phyloP scores from a whole-genome alignment of 2,113 vertebrate genomes.

The Pithys albifrons region DNA sequence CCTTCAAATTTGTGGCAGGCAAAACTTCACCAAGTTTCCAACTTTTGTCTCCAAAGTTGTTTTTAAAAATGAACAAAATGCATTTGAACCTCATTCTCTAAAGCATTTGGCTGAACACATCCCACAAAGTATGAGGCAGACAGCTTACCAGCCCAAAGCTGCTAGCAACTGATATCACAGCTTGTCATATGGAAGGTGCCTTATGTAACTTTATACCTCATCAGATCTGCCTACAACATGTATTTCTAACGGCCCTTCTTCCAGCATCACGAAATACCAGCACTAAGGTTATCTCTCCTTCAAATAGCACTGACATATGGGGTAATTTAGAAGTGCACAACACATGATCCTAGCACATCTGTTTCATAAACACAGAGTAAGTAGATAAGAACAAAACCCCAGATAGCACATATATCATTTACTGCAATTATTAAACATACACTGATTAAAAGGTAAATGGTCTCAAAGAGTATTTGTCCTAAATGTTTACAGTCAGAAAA shows the following conservation, averaged over 20 bases:
- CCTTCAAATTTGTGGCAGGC: neutral
- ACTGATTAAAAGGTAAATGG: neutral
- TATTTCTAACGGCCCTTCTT: neutral
- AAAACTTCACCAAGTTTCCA: neutral
- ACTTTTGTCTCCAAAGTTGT: neutral
- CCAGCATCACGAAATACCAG: neutral
- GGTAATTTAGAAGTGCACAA: neutral
- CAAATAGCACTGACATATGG: slow-evolving; percentile 28
- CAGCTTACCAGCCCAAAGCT: neutral
- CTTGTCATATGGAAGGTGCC: slow-evolving; percentile 38
- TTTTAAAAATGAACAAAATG: neutral
- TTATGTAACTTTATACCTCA: slow-evolving; percentile 41
- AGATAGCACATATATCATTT: neutral
- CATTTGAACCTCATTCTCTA: neutral
- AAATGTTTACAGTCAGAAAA: neutral
- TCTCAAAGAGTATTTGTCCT: neutral
- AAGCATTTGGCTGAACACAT: slow-evolving; percentile 14
- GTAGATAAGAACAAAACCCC: slow-evolving; percentile 10
- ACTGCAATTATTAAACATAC: neutral
- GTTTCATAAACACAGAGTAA: slow-evolving; percentile 45
- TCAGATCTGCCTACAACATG: slow-evolving; percentile 40
- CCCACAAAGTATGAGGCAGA: slow-evolving; percentile 6
- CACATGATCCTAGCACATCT: slow-evolving; percentile 29
- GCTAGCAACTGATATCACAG: neutral
- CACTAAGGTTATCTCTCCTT: slow-evolving; percentile 9